Base-by-base conservation (phyloP, 64 coral and sea anemone genomes). In the Porites australiensis region DNA sequence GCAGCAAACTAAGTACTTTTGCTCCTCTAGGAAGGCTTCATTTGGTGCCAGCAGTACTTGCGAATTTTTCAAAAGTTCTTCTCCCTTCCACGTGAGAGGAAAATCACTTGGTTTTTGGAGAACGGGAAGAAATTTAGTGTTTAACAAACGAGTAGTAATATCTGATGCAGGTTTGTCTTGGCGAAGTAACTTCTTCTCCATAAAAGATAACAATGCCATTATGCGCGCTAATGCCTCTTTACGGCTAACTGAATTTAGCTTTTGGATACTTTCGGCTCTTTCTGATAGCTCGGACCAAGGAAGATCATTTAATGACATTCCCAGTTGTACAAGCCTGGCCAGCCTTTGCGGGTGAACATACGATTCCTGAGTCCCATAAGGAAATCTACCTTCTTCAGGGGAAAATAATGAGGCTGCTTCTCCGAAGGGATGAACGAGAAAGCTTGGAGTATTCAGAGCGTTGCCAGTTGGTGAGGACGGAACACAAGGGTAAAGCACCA, bases 1-100 rank as follows among this genome's bases (percentile, higher is more conserved):
- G 58, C 77, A 93, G 49, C 93, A 88, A 10, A 95, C 91, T 58
- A 91, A 71, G 82, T 95, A 91, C 63, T 94, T 92, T 13, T 63
- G 47, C 12, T 77, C 53, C 8, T 75, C 64, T 0, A 74, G 45
- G 18, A 77, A 98, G 10, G 92, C 61, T 73, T 95, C 74, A 45
- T 54, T 73, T 37, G 94, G 82, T 53, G 89, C 65, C 2, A 86
- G 49, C 10, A 93, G 50, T 57, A 57, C 6, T 11, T 57, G 53
- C 13, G 50, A 52, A 20, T 45, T 15, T n/a, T n/a, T 22, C 58
- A 44, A 5, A 7, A 82, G 14, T 64, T 68, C 16, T 57, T 54
- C 86, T 37, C 19, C 48, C 27, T 77, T 18, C 92, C 92, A 94
- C 12, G 14, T 15, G 16, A 94, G 88, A 46, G 92, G 92, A 77